Evolutionary conservation across 2,888 invertebrate genomes (phyloP), one percentile per base, ranked within the genome.

Genomic region (Nemoura dubitans): DNA sequence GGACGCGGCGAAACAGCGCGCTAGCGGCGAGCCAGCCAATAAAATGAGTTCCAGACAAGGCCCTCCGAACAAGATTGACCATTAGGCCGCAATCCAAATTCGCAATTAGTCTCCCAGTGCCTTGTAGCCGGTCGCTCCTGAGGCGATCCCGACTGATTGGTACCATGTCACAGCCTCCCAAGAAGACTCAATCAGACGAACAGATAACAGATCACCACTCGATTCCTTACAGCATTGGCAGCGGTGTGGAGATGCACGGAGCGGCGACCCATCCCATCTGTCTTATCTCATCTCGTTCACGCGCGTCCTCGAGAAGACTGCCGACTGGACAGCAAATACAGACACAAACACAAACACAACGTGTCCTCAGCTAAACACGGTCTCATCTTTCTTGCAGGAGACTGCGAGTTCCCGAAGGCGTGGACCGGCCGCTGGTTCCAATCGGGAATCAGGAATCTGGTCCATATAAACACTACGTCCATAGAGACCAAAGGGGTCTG

Each of bases 341-440:
- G 36, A 36, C 36, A 6, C 36, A 36, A 36, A 10, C 3, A 36
- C 36, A 36, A 36, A 36, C 36, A 36, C 36, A 36, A 36, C 10
- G 10, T 36, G 36, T 36, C 3, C 36, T 36, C 36, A 36, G 10
- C 21, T 59, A 36, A 36, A 36, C n/a, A 36, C 36, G 5, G 36
- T 21, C 59, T 59, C 2, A 10, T 59, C 59, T 59, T 78, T 92
- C 87, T 93, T 94, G 90, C 94, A 92, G 95, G 94, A 88, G 94
- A 93, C 87, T 96, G 96, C 91, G 93, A 94, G 87, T 96, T 96
- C 91, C 95, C 95, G 59, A 92, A 92, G 86, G 92, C 92, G 87
- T 96, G 96, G 96, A 92, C 94, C 0, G 96, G 96, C 59, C 92
- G 93, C 89, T 96, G 96, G 96, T 96, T 96, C 92, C 95, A 95